Base-by-base conservation (phyloP, 2,888 invertebrate genomes). In the Bombylius major region DNA sequence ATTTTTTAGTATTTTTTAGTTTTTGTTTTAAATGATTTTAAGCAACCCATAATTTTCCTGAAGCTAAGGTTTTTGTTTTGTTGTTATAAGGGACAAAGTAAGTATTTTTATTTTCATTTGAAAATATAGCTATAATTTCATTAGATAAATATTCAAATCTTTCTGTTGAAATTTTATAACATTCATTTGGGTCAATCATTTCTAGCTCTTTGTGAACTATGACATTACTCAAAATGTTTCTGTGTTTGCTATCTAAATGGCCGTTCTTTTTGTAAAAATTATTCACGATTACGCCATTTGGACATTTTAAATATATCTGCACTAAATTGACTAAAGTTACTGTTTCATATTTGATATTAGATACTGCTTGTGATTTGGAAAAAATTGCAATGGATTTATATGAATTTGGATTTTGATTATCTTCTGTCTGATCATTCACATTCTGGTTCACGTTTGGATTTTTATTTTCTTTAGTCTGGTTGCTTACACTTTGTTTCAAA, bases 21-120 rank as follows among this genome's bases (percentile, higher is more conserved):
- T 53, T 53, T 23, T 36, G 46, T 47, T 53, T 53, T 4, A 53
- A 33, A 32, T 53, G 32, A 47, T 53, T 53, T 14, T 44, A 53
- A 12, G 42, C 47, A 13, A 23, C 39, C 53, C 48, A 53, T 23
- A 53, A 47, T 39, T 53, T 53, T 8, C 53, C 53, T 36, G 9
- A 34, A 13, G 53, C 53, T 8, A 48, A 39, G 14, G 34, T 14
- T 48, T 48, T 53, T 13, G 48, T 53, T 31, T n/a, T 47, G 23
- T 48, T 53, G 23, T 48, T 53, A 32, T 53, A 53, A 13, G 53
- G 53, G 13, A 53, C 33, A 33, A 42, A 53, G 23, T 53, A 53
- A 12, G 23, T 47, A 31, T 48, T 23, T 14, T 14, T 5, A 14
- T 39, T 39, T 48, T 53, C 53, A 48, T 23, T 53, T 39, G 12